phyloP scores from a whole-genome alignment of 2,113 vertebrate species.

The Leiothrix lutea region DNA sequence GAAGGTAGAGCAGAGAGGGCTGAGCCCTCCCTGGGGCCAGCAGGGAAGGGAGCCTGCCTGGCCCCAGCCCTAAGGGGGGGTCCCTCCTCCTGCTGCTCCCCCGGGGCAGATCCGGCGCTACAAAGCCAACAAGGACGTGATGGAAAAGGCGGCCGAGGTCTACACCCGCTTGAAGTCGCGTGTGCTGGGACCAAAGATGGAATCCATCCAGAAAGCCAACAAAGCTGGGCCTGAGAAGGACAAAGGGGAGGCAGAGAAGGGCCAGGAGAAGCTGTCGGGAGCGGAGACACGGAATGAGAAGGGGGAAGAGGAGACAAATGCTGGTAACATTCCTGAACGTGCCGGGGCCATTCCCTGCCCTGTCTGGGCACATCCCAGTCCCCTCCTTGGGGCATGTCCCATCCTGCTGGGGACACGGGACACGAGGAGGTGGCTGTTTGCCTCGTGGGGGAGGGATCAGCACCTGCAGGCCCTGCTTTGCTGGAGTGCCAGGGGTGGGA shows the following conservation, averaged over 20 bases:
- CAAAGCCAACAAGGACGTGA: slow-evolving; percentile 92
- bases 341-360: rapidly evolving
- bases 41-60: rapidly evolving
- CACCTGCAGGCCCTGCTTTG: background rate
- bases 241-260: slow-evolving; percentile 71
- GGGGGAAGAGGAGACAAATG: slow-evolving; percentile 46
- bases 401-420: background rate
- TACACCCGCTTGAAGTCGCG: slow-evolving; percentile 93
- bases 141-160: slow-evolving; percentile 92
- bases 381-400: rapidly evolving
- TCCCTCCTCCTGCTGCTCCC: background rate
- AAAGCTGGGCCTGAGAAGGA: slow-evolving; percentile 51
- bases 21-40: background rate
- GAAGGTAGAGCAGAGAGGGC: slow-evolving; percentile 76
- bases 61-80: background rate
- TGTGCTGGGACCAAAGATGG: slow-evolving; percentile 86
- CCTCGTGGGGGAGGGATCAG: background rate
- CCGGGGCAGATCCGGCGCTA: slow-evolving; percentile 89
- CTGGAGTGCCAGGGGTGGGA: background rate
- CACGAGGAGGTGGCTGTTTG: background rate
- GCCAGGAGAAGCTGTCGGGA: slow-evolving; percentile 65
- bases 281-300: slow-evolving; percentile 71
- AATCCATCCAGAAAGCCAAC: slow-evolving; percentile 76
- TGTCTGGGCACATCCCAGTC: rapidly evolving
- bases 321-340: slow-evolving; percentile 21